These are phyloP conservation scores for Geopemphigus sp. DNA, from an alignment of 1,140 invertebrate genomes.

Conservation along the genomic window DNA sequence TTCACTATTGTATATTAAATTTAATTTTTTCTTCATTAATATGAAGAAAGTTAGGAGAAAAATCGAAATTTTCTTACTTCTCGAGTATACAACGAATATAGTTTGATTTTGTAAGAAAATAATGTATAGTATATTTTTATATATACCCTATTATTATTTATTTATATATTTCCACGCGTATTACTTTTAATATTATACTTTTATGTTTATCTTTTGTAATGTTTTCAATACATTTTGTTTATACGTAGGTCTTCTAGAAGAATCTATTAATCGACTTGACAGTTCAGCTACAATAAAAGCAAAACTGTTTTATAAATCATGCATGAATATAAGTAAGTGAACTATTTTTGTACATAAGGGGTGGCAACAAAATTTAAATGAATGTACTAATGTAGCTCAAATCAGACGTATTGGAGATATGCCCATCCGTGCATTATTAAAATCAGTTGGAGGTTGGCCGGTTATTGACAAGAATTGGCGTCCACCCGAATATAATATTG, in stretches of 20 bases:
- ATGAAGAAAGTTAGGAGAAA: too few species aligned
- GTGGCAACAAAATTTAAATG: background rate
- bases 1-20: too few species aligned
- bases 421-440: slow-evolving; percentile 64
- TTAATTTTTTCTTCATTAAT: too few species aligned
- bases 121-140: background rate
- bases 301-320: slow-evolving; percentile 81
- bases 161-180: background rate
- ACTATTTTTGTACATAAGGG: background rate
- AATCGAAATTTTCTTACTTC: too few species aligned
- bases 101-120: too few species aligned
- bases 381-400: slow-evolving; percentile 61
- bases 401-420: slow-evolving; percentile 69
- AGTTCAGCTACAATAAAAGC: slow-evolving; percentile 75
- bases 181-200: too few species aligned
- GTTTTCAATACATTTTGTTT: background rate
- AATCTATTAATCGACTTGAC: slow-evolving; percentile 64
- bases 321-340: slow-evolving; percentile 82
- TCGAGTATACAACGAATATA: too few species aligned
- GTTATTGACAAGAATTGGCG: slow-evolving; percentile 67
- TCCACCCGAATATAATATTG: slow-evolving; percentile 59
- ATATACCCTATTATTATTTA: background rate
- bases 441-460: slow-evolving; percentile 73
- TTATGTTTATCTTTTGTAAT: too few species aligned
- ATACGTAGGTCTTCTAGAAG: slow-evolving; percentile 67